Conservation (phyloP, 2,888 invertebrate genomes). For the Ephialtes manifestator region DNA sequence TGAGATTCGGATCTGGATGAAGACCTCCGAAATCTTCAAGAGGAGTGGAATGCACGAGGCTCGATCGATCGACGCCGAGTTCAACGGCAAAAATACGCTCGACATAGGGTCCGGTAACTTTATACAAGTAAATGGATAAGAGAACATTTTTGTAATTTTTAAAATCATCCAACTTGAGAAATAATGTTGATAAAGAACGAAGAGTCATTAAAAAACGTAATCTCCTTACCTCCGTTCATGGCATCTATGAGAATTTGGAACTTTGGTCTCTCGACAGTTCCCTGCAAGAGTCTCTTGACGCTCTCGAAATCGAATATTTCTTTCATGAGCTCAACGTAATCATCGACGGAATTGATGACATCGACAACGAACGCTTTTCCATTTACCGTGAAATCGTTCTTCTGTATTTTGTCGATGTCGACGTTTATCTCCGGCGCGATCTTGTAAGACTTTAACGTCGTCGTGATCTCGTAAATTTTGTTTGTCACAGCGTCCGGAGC, state of each 20-base stretch:
- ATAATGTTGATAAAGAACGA: too few relatives aligned
- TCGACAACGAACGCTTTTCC: conserved; percentile 92
- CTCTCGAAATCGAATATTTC: conserved; percentile 97
- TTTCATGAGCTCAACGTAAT: conserved; percentile 97
- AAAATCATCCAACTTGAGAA: too few relatives aligned
- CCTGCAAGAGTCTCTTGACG: conserved; percentile 91
- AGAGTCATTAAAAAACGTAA: conserved; percentile 39
- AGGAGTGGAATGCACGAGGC: conserved; percentile 92
- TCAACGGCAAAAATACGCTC: conserved; percentile 95
- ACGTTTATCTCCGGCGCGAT: conserved; percentile 93
- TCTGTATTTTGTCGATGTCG: conserved; percentile 91
- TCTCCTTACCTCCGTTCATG: conserved; percentile 95
- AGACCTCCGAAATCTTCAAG: conserved; percentile 98
- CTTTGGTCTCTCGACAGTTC: conserved; percentile 89
- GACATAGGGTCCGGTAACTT: conserved; percentile 99
- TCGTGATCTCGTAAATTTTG: conserved; percentile 94
- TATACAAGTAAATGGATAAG: conserved; percentile 61
- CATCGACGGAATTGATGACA: conserved; percentile 95
- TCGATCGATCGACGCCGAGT: conserved; percentile 91
- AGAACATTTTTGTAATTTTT: too few relatives aligned
- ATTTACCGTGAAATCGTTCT: conserved; percentile 88
- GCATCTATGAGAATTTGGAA: conserved; percentile 96
- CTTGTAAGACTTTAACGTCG: conserved; percentile 92
- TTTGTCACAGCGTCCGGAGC: conserved; percentile 97
- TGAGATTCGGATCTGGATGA: conserved; percentile 99